Percentiles rank a stretch among this genome's conserved stretches.
Conservation (phyloP, 2,113 vertebrate species). For the Hyaena hyaena region DNA sequence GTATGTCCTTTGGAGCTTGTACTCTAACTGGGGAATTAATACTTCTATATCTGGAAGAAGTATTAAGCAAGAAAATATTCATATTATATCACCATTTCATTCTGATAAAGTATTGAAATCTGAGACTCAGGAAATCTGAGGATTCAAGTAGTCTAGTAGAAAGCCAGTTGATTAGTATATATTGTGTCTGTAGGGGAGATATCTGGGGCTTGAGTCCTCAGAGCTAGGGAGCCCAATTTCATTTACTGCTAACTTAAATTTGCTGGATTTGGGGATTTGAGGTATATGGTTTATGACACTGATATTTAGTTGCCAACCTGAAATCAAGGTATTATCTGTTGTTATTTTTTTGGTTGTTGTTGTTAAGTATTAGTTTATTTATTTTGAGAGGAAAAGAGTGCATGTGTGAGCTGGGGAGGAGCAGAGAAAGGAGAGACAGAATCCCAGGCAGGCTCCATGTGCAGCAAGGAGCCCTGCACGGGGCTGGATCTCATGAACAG, state of each 20-base stretch:
- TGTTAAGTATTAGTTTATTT: too few relatives aligned
- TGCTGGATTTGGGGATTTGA: background rate
- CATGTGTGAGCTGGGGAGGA: too few relatives aligned
- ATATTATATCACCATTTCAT: background rate
- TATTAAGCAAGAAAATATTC: background rate
- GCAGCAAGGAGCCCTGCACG: too few relatives aligned
- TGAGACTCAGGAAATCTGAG: constrained; percentile 4
- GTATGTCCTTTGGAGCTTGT: background rate
- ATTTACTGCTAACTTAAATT: background rate
- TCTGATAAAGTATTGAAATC: background rate
- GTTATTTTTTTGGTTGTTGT: too few relatives aligned
- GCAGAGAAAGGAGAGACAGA: too few relatives aligned
- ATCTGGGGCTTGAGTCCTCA: background rate
- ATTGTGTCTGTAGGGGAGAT: background rate
- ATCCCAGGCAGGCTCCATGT: too few relatives aligned
- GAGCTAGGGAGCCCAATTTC: background rate
- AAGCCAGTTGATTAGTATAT: background rate
- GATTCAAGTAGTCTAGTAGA: background rate
- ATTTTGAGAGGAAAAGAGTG: too few relatives aligned
- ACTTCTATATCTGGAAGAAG: background rate
- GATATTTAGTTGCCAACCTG: background rate
- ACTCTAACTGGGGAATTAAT: background rate
- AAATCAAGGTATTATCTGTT: background rate
- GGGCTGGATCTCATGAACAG: too few relatives aligned
- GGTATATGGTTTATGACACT: background rate